Evolutionary conservation across 2,888 invertebrate species (phyloP).

Genomic region (Pollenia amentaria): DNA sequence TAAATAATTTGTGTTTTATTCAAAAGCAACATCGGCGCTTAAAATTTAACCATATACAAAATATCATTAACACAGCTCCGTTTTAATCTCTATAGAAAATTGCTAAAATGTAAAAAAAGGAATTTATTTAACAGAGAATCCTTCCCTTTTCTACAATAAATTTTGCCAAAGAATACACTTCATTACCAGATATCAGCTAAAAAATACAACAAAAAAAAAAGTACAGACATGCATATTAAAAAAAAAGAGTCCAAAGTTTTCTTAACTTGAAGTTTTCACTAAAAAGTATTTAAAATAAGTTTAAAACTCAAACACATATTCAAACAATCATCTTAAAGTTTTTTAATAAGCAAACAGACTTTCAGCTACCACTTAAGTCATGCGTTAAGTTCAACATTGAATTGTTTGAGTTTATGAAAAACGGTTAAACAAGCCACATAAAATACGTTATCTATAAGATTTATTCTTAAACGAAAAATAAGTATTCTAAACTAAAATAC

Average conservation of each 20-base stretch:
- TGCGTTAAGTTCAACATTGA: constrained; percentile 45
- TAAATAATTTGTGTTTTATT: too few relatives aligned
- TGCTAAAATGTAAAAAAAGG: neutral
- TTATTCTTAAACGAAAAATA: too few relatives aligned
- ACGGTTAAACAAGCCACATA: constrained; percentile 19
- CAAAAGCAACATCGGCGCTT: too few relatives aligned
- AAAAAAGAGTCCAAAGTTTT: constrained; percentile 52
- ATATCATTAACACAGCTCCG: too few relatives aligned
- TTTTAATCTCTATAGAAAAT: too few relatives aligned
- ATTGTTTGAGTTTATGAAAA: constrained; percentile 46
- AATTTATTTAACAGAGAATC: neutral
- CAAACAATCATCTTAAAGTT: constrained; percentile 36
- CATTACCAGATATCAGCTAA: constrained; percentile 56
- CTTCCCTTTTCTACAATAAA: constrained; percentile 30
- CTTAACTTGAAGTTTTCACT: constrained; percentile 46
- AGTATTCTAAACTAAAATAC: neutral
- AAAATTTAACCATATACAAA: too few relatives aligned
- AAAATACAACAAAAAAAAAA: constrained; percentile 1
- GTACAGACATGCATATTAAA: constrained; percentile 11
- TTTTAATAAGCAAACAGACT: constrained; percentile 10
- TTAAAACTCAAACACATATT: constrained; percentile 7
- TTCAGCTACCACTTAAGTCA: constrained; percentile 25
- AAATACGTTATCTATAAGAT: neutral
- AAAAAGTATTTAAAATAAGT: constrained; percentile 48
- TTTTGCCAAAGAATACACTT: constrained; percentile 31